phyloP scores from a whole-genome alignment of 2,797 vertebrate species.

The Coilia nasus region DNA sequence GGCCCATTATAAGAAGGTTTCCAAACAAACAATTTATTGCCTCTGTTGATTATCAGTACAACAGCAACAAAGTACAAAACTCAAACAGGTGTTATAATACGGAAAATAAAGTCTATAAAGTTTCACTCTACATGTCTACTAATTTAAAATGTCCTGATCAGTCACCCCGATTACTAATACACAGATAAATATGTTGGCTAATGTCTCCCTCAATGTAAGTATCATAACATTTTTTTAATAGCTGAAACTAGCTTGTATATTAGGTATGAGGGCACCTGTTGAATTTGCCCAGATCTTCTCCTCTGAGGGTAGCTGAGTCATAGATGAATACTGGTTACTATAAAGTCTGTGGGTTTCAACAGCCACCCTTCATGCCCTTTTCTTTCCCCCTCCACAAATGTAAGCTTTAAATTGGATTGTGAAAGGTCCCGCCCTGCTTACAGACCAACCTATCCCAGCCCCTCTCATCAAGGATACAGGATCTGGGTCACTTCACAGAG shows the following conservation, averaged over 20 bases:
- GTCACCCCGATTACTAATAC: neutral
- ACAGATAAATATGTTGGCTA: neutral
- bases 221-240: neutral
- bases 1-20: slow-evolving; percentile 46
- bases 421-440: neutral
- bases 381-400: neutral
- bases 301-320: neutral
- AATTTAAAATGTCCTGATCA: neutral
- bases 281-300: neutral
- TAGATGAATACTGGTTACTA: neutral
- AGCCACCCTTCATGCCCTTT: neutral
- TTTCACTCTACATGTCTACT: neutral
- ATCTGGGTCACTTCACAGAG: slow-evolving; percentile 10
- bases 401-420: slow-evolving; percentile 39
- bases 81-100: neutral
- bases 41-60: slow-evolving; percentile 11
- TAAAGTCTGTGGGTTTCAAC: neutral
- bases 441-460: neutral
- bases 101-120: neutral
- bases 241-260: neutral
- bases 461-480: neutral
- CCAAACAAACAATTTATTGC: slow-evolving; percentile 41
- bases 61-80: neutral
- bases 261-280: neutral
- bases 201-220: too few species aligned